These are phyloP conservation scores for Leucoraja ocellata DNA, from an alignment of 2,797 vertebrate species.

Conservation along the genomic window DNA sequence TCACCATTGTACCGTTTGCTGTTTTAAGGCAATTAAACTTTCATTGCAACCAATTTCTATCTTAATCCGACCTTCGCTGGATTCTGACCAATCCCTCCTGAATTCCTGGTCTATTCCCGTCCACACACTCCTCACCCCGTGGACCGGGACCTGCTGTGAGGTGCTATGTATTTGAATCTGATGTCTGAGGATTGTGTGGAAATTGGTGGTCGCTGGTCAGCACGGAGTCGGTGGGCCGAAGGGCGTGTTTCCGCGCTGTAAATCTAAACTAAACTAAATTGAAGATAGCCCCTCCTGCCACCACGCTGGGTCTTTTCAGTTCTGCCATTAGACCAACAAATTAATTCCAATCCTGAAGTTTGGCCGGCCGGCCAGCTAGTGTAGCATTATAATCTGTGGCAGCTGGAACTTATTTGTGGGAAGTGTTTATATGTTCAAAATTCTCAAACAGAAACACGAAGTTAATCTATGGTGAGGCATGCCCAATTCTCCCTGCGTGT, in stretches of 20 bases:
- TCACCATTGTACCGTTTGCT: background rate
- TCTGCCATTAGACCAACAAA: background rate
- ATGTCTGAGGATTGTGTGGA: background rate
- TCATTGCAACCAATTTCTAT: background rate
- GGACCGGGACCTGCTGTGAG: background rate
- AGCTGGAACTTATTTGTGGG: background rate
- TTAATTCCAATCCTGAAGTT: background rate
- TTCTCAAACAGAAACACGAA: background rate
- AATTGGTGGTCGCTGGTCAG: too few relatives aligned
- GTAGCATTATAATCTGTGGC: background rate
- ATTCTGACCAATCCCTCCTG: background rate
- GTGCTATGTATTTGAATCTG: conserved; percentile 3
- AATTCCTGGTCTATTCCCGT: background rate
- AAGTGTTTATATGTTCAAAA: background rate
- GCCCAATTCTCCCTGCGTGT: background rate
- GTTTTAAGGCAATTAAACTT: background rate
- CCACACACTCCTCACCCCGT: too few relatives aligned
- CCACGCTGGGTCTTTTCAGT: background rate
- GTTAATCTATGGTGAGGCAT: background rate
- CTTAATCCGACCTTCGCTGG: background rate
- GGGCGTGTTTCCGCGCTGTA: too few relatives aligned
- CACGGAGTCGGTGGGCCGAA: too few relatives aligned
- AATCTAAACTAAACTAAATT: too few relatives aligned
- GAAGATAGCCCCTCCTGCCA: background rate
- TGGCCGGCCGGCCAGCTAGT: background rate